Evolutionary conservation across 1,140 invertebrate genomes (phyloP).

Genomic region (Pararge aegeria): DNA sequence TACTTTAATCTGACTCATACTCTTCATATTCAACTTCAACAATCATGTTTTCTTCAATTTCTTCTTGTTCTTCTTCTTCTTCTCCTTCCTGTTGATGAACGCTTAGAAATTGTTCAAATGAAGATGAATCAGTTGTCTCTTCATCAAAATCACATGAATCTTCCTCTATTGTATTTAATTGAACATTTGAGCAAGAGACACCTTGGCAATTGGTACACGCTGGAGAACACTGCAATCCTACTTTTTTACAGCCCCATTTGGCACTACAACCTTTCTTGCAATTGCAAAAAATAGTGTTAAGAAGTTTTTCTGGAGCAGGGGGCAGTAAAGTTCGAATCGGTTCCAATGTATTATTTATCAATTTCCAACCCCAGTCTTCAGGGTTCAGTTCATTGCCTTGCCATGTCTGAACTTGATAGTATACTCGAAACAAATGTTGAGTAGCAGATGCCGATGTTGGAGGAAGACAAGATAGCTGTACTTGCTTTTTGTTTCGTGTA

Average conservation of each 20-base stretch:
- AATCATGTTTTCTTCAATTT: no score
- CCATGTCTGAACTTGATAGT: slow-evolving; percentile 35
- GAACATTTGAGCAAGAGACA: slow-evolving; percentile 17
- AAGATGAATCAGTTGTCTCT: slow-evolving; percentile 18
- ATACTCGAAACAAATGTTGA: slow-evolving; percentile 34
- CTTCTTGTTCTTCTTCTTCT: slow-evolving; percentile 7
- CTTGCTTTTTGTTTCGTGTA: slow-evolving; percentile 42
- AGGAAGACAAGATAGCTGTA: slow-evolving; percentile 47
- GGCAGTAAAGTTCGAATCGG: slow-evolving; percentile 38
- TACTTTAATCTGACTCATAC: no score
- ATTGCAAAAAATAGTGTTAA: slow-evolving; percentile 44
- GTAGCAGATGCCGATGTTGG: slow-evolving; percentile 47
- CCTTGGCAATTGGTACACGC: slow-evolving; percentile 20
- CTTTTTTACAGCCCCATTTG: slow-evolving; percentile 22
- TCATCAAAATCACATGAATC: slow-evolving; percentile 18
- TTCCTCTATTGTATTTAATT: slow-evolving; percentile 15
- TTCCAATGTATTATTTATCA: slow-evolving; percentile 32
- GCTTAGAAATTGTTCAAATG: no score
- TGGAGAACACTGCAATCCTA: slow-evolving; percentile 12
- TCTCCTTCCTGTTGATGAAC: slow-evolving; percentile 1
- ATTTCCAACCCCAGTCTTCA: slow-evolving; percentile 48
- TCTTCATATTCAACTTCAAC: not conserved
- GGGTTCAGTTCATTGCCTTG: slow-evolving; percentile 45
- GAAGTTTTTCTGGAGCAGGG: slow-evolving; percentile 41
- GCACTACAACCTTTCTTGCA: slow-evolving; percentile 33